Evolutionary conservation across 2,888 invertebrate genomes (phyloP).

Genomic region (Palloptera scutellata): DNA sequence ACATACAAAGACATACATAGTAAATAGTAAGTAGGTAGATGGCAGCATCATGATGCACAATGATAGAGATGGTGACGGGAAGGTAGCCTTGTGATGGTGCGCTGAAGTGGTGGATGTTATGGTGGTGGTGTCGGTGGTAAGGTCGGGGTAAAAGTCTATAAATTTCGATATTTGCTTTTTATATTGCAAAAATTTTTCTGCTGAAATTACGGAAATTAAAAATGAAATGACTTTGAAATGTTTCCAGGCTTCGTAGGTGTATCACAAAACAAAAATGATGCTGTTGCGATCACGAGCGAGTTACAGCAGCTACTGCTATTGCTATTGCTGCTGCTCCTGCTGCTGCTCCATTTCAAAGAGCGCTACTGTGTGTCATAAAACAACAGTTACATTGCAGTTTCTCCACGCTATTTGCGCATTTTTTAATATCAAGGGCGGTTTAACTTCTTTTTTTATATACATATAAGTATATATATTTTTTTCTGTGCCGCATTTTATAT

Average conservation of each 20-base stretch:
- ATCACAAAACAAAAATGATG: not conserved
- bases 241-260: slow-evolving; percentile 12
- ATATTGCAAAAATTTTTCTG: slow-evolving; percentile 64
- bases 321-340: slow-evolving; percentile 16
- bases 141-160: slow-evolving; percentile 52
- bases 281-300: slow-evolving; percentile 32
- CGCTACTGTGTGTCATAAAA: slow-evolving; percentile 40
- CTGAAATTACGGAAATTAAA: slow-evolving; percentile 65
- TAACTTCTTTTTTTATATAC: slow-evolving; percentile 48
- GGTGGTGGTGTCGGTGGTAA: slow-evolving; percentile 28
- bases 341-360: not conserved
- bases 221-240: slow-evolving; percentile 59
- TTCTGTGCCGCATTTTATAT: slow-evolving; percentile 47
- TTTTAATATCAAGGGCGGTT: slow-evolving; percentile 62
- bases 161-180: slow-evolving; percentile 64
- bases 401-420: slow-evolving; percentile 55
- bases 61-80: not conserved
- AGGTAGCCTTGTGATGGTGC: no score
- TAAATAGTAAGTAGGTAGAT: slow-evolving; percentile 32
- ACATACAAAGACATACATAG: slow-evolving; percentile 31
- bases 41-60: not conserved
- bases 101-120: not conserved
- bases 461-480: not conserved
- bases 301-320: slow-evolving; percentile 14
- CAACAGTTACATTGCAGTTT: slow-evolving; percentile 43